Evolutionary conservation across 2,888 invertebrate species (phyloP), one percentile per base, ranked within the genome.

Genomic region (Tenodera sinensis): DNA sequence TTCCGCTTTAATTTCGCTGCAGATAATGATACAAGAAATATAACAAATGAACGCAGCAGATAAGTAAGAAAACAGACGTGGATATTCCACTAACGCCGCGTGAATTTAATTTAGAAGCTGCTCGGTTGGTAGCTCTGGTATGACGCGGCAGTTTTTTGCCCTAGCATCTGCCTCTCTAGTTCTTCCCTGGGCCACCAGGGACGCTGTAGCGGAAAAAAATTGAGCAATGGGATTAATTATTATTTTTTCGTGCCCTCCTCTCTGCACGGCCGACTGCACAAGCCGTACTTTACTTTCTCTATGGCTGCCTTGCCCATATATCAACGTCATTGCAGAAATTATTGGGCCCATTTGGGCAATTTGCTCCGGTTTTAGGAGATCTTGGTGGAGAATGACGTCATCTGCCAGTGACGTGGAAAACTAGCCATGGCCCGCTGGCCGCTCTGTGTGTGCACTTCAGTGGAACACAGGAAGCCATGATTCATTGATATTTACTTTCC

Each of bases 341-440:
- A 93, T 92, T 92, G 92, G 92, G 91, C 92, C 93, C 93, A 93
- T 93, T 93, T 93, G 93, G 92, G 92, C 93, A 92, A 93, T 93
- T 93, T 92, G 92, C 92, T 92, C 92, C 92, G 92, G 92, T 92
- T 92, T 91, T 91, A 82, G 20, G 91, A 91, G 92, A 92, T 92
- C 92, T 92, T 92, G 92, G 91, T 92, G 92, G 92, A 92, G 88
- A 89, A 89, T 88, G 86, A 89, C 83, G 87, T 89, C 90, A 88
- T 87, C 87, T 90, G 89, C 82, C 84, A 89, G 83, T 86, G 88
- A 89, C 87, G 88, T 83, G 89, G 87, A 90, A 90, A 71, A 71
- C 54, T 71, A 71, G 54, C 54, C 54, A 15, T 71, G 54, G 54
- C 54, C 54, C n/a, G n/a, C n/a, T n/a, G 54, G 30, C 30, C 30